These are phyloP conservation scores for Rhinopomastus cyanomelas DNA, from an alignment of 2,113 vertebrate species.

Conservation along the genomic window DNA sequence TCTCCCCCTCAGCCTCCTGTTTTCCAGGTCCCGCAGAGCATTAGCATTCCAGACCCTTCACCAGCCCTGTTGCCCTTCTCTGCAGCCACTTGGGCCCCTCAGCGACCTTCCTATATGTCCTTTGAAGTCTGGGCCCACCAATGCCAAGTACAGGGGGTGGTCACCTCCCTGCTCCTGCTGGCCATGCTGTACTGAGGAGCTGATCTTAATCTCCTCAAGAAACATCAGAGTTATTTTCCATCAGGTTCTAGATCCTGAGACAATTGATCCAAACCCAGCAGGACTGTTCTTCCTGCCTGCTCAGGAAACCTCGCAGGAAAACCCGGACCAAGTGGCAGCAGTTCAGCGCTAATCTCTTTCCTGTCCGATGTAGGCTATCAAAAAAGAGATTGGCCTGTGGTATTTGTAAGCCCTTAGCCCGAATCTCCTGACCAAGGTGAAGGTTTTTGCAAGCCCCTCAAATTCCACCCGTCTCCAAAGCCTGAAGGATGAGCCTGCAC, in stretches of 20 bases:
- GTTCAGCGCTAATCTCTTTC: neutral
- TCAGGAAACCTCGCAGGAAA: conserved; percentile 4
- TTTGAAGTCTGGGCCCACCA: no score
- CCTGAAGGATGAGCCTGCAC: conserved; percentile 7
- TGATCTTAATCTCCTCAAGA: neutral
- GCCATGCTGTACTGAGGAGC: neutral
- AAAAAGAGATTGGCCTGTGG: neutral
- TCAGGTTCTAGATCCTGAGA: neutral
- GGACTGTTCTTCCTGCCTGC: neutral
- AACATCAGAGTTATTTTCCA: neutral
- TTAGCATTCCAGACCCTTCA: no score
- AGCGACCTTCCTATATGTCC: no score
- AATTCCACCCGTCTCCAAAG: conserved; percentile 43
- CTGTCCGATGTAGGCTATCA: neutral
- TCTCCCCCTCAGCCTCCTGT: no score
- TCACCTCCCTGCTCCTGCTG: no score
- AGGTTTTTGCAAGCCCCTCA: conserved; percentile 37
- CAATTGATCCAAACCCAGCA: neutral
- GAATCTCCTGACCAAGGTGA: conserved; percentile 9
- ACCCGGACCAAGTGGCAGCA: neutral
- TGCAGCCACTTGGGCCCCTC: no score
- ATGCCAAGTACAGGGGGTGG: no score
- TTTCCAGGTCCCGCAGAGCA: no score
- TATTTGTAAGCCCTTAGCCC: neutral
- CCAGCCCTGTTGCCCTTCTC: no score